Evolutionary conservation across 1,140 invertebrate genomes (phyloP), one percentile per base, ranked within the genome.

Genomic region (Papilio machaon): DNA sequence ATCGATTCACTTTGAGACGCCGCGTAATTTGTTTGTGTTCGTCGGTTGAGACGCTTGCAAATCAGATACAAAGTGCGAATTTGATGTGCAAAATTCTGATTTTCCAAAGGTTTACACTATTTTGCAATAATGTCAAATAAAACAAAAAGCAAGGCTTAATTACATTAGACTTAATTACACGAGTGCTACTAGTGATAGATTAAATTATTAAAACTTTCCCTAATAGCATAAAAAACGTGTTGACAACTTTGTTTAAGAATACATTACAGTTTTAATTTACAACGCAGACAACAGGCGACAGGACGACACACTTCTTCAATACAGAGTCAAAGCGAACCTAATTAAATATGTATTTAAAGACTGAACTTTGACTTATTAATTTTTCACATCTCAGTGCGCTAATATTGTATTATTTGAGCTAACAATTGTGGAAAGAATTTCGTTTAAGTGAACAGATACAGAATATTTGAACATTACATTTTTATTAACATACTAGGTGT

Each of bases 281-380:
- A 35, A 70, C 11, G 15, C 64, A 38, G 64, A 35, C 23, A 2
- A 30, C 23, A 30, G 23, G 23, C 23, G 23, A 30, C 23, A 70
- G 23, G 64, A 15, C 64, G 64, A 35, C 60, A 23, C 10, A 30
- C 64, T 70, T 70, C 23, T 70, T 70, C 30, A 70, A 35, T 70
- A 38, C 13, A 13, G 11, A 70, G 30, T 70, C 64, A 70, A 70
- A 35, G 64, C 13, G 30, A 70, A 5, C 64, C 11, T 70, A 38
- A 35, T 70, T 35, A 70, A 70, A 35, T 70, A 64, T 64, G 19
- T 64, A 70, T 70, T 70, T 35, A 70, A 70, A 70, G n/a, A 70
- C 11, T 35, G 30, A 13, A 35, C 30, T 6, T 43, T 43, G 4
- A 43, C 7, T 70, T 70, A 17, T 38, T 15, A 70, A 15, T 70